Evolutionary conservation across 2,888 invertebrate species (phyloP), one percentile per base, ranked within the genome.

Genomic region (Ophion obscuratus): DNA sequence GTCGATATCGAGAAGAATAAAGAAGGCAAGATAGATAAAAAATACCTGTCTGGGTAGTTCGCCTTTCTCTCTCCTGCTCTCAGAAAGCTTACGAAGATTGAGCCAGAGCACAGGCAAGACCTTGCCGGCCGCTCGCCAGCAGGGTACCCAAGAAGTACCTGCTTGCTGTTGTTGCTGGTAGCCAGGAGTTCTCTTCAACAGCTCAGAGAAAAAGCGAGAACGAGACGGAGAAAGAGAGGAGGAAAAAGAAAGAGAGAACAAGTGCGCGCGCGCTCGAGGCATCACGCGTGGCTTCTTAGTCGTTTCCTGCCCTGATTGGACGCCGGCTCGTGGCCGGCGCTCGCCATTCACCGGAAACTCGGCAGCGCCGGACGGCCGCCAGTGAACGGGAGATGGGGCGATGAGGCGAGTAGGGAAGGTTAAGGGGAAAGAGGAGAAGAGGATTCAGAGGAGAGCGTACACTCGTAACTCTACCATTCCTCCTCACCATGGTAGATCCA

Each of bases 301-400:
- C 91, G 91, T 90, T 93, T 93, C 91, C 92, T 91, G 92, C 89
- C 91, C 93, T 93, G 94, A 94, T 94, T 93, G 94, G 94, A 94
- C 91, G 92, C 88, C 91, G 94, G 94, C 94, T 94, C 94, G 94
- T 94, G 94, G 93, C 94, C 92, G 94, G 93, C 92, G 91, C 90
- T 90, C 91, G 91, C 91, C 92, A 89, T 90, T 90, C 91, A 92
- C 91, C 91, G 92, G 91, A 92, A 92, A 91, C 90, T 87, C 87
- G 85, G 85, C 89, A 89, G 89, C 90, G 81, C 90, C 84, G 86
- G 44, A 76, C 85, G 85, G 87, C 84, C 85, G 84, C 84, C 83
- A 64, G 67, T 77, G 75, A 64, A 77, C 73, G 73, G 40, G 75
- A 81, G 81, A 76, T 40, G 74, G 71, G 1, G 10, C 36, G 76